These are phyloP conservation scores for Andrena camellia DNA, from an alignment of 2,888 invertebrate genomes.

Conservation along the genomic window DNA sequence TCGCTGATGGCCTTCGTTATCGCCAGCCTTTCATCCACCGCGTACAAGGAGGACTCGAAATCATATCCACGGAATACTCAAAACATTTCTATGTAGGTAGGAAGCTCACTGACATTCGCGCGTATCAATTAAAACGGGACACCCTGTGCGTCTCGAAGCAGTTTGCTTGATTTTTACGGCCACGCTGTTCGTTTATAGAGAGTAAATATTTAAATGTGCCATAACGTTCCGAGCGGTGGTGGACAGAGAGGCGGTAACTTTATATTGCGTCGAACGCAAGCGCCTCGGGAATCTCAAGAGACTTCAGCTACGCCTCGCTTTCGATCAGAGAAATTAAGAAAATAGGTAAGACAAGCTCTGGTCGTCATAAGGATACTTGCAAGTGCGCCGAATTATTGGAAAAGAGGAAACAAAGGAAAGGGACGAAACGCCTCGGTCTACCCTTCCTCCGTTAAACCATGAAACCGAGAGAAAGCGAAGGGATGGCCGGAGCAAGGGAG, in stretches of 20 bases:
- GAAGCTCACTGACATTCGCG: background rate
- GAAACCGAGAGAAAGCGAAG: conserved; percentile 1
- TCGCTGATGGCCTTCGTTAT: background rate
- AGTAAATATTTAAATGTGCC: conserved; percentile 72
- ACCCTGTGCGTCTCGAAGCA: conserved; percentile 40
- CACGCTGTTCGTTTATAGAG: conserved; percentile 62
- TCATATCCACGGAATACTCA: background rate
- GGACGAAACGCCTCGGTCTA: background rate
- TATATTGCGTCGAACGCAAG: conserved; percentile 23
- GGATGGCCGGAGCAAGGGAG: conserved; percentile 10
- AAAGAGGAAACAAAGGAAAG: background rate
- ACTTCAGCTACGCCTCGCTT: too few relatives aligned
- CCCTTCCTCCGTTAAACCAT: background rate
- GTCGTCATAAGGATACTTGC: background rate
- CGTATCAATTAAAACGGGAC: background rate
- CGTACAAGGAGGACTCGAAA: background rate
- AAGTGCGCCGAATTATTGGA: background rate
- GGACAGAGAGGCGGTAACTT: conserved; percentile 40
- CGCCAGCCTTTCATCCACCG: background rate
- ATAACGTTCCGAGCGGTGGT: conserved; percentile 47
- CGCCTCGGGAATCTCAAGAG: background rate
- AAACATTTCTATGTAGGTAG: background rate
- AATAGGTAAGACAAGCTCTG: background rate
- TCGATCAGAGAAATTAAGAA: background rate
- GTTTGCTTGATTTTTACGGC: conserved; percentile 58